Evolutionary conservation across 1,140 invertebrate species (phyloP).

Genomic region (Drosophila erecta): DNA sequence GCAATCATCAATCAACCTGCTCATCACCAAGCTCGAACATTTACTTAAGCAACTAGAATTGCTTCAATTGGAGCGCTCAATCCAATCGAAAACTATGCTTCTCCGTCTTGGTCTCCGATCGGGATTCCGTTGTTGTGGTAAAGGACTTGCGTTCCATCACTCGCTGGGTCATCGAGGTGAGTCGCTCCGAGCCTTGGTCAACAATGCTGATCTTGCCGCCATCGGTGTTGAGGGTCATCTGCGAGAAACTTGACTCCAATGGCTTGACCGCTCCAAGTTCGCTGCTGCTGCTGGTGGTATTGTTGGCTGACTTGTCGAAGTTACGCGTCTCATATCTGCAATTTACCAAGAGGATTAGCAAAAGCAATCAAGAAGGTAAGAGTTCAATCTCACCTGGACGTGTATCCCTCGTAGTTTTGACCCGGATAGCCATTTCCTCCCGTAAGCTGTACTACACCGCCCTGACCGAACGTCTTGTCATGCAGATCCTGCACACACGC

Average conservation of each 20-base stretch:
- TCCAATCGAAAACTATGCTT: slow-evolving; percentile 84
- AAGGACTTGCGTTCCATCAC: slow-evolving; percentile 86
- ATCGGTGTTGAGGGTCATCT: slow-evolving; percentile 80
- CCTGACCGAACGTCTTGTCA: slow-evolving; percentile 84
- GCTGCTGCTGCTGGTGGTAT: slow-evolving; percentile 53
- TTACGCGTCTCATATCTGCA: slow-evolving; percentile 82
- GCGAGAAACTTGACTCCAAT: slow-evolving; percentile 77
- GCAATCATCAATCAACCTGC: slow-evolving; percentile 66
- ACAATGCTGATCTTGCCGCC: slow-evolving; percentile 78
- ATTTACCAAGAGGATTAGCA: slow-evolving; percentile 2
- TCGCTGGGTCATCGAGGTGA: slow-evolving; percentile 85
- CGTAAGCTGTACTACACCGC: slow-evolving; percentile 79
- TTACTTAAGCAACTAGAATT: slow-evolving; percentile 35
- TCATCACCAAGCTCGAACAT: slow-evolving; percentile 26
- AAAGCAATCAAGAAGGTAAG: too few species aligned
- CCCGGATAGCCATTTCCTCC: slow-evolving; percentile 71
- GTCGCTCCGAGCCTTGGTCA: slow-evolving; percentile 74
- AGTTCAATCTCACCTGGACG: slow-evolving; percentile 85
- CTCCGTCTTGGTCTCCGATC: slow-evolving; percentile 85
- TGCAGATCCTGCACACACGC: slow-evolving; percentile 83
- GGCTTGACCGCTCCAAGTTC: slow-evolving; percentile 62
- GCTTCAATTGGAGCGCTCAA: slow-evolving; percentile 27
- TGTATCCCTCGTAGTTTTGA: slow-evolving; percentile 87
- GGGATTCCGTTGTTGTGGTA: slow-evolving; percentile 85
- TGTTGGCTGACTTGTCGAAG: slow-evolving; percentile 73